These are phyloP conservation scores for Zele albiditarsus DNA, from an alignment of 2,888 invertebrate species.

Conservation along the genomic window DNA sequence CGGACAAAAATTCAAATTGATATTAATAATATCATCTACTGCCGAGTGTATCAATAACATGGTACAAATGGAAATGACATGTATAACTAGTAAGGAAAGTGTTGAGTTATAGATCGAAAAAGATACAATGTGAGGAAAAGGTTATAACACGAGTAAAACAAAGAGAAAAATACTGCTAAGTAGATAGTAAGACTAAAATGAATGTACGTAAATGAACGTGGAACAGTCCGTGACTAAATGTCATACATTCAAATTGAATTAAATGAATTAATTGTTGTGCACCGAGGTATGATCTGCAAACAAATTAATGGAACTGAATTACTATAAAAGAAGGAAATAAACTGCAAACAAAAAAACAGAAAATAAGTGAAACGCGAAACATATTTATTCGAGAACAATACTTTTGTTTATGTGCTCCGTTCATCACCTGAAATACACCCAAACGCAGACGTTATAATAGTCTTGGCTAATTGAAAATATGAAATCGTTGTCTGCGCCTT, in stretches of 20 bases:
- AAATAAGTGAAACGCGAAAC: not conserved
- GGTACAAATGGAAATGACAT: conserved; percentile 1
- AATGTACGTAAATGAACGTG: conserved; percentile 5
- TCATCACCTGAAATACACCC: not conserved
- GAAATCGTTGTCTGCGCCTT: conserved; percentile 47
- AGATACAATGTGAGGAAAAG: not conserved
- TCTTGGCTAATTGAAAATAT: conserved; percentile 1
- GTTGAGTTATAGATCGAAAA: not conserved
- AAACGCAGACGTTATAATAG: not conserved
- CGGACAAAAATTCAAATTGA: not conserved
- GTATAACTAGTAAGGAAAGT: not conserved
- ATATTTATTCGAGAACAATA: not conserved
- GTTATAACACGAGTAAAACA: not conserved
- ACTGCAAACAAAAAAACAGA: not conserved
- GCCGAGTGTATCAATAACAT: not conserved
- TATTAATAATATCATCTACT: not conserved
- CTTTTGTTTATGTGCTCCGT: not conserved
- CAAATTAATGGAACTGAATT: not conserved
- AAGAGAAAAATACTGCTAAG: not conserved
- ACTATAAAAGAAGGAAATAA: not conserved
- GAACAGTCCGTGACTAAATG: not conserved
- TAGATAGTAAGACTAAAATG: conserved; percentile 5
- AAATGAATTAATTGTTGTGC: not conserved
- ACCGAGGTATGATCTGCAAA: not conserved
- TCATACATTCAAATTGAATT: conserved; percentile 11